Evolutionary conservation across 64 coral and sea anemone species (phyloP).

Genomic region (Acropora tenuis): DNA sequence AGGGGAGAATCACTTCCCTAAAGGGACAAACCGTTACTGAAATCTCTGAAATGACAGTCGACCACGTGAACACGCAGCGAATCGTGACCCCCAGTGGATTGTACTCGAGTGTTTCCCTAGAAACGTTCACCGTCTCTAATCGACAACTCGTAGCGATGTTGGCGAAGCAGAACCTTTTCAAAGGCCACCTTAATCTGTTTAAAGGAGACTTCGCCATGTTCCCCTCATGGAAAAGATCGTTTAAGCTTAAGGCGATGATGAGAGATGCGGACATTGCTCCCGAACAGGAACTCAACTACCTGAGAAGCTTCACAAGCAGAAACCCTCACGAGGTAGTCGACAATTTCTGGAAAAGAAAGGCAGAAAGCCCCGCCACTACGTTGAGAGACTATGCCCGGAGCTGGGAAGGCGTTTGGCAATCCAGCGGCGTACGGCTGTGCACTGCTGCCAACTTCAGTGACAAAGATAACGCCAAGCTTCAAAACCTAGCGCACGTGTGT

Average conservation of each 20-base stretch:
- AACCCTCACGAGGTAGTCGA: slow-evolving; percentile 42
- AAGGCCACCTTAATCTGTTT: too few species aligned
- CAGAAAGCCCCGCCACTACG: neutral
- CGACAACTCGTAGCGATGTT: too few species aligned
- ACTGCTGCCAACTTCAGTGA: too few species aligned
- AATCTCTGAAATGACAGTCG: too few species aligned
- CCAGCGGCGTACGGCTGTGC: neutral
- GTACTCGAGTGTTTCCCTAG: too few species aligned
- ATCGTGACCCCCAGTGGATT: too few species aligned
- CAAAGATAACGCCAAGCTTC: slow-evolving; percentile 12
- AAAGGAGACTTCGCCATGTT: too few species aligned
- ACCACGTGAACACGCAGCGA: too few species aligned
- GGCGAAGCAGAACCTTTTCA: too few species aligned
- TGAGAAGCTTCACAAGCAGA: slow-evolving; percentile 55
- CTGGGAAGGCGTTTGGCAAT: slow-evolving; percentile 56
- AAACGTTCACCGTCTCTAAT: too few species aligned
- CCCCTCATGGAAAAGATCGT: slow-evolving; percentile 48
- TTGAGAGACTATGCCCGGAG: slow-evolving; percentile 27
- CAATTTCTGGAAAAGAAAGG: slow-evolving; percentile 49
- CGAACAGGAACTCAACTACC: slow-evolving; percentile 52
- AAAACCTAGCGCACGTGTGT: slow-evolving; percentile 19
- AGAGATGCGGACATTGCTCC: slow-evolving; percentile 21
- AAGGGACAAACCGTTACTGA: too few species aligned
- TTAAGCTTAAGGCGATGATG: slow-evolving; percentile 55
- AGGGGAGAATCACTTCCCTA: too few species aligned